Evolutionary conservation across 2,888 invertebrate genomes (phyloP).

Genomic region (Polydrusus cervinus): DNA sequence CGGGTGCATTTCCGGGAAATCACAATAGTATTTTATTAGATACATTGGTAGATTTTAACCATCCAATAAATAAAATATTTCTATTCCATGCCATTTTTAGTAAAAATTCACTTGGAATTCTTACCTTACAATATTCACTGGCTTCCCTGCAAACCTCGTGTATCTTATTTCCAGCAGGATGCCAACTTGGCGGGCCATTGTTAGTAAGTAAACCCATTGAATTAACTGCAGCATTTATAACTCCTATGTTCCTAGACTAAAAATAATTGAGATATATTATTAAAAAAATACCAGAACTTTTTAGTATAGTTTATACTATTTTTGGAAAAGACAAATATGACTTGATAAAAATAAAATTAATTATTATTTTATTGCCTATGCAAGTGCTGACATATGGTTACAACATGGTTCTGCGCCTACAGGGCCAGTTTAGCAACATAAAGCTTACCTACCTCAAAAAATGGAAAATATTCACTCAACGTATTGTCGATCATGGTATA

Average conservation of each 20-base stretch:
- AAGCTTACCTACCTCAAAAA: slow-evolving; percentile 78
- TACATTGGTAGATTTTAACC: no score
- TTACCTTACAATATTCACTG: slow-evolving; percentile 79
- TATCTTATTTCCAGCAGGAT: slow-evolving; percentile 81
- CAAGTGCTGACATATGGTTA: no score
- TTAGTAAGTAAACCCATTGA: slow-evolving; percentile 89
- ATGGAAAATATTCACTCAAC: slow-evolving; percentile 81
- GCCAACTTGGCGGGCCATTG: slow-evolving; percentile 85
- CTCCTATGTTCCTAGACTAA: slow-evolving; percentile 81
- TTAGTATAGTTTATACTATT: no score
- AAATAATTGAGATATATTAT: slow-evolving; percentile 20
- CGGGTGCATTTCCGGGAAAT: no score
- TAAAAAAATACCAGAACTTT: no score
- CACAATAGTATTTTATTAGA: no score
- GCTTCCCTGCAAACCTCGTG: slow-evolving; percentile 78
- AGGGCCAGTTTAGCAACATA: no score
- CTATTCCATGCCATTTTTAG: background rate
- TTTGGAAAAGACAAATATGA: no score
- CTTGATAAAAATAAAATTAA: no score
- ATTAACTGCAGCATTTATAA: slow-evolving; percentile 88
- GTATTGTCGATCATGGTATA: slow-evolving; percentile 87
- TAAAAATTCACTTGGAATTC: background rate
- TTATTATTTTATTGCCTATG: no score
- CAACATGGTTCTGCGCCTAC: no score
- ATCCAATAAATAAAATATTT: no score